Percentiles rank a stretch among this genome's conserved stretches.
Evolutionary conservation across 2,113 vertebrate genomes (phyloP).

Genomic region (Mormyrus lacerda): DNA sequence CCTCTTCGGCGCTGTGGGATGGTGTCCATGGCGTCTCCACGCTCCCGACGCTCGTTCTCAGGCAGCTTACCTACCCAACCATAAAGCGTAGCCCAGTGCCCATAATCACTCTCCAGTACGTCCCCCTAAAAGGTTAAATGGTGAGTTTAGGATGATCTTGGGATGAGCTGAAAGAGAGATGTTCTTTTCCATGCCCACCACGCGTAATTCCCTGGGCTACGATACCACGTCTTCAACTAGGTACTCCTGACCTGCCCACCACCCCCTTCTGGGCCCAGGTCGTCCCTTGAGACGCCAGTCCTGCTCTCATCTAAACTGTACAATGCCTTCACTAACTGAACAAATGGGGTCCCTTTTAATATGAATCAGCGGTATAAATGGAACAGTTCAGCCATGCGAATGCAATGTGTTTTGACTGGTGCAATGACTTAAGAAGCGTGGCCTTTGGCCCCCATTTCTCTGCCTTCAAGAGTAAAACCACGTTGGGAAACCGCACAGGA

Average conservation of each 20-base stretch:
- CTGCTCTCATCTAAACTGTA: background rate
- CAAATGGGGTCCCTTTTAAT: background rate
- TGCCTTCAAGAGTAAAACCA: background rate
- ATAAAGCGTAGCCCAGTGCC: constrained; percentile 35
- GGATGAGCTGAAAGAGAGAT: background rate
- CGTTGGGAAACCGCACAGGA: background rate
- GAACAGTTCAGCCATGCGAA: background rate
- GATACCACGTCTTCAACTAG: background rate
- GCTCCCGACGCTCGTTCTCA: background rate
- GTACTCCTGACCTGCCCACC: background rate
- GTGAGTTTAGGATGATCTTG: background rate
- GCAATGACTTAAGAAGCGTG: background rate
- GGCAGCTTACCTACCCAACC: constrained; percentile 33
- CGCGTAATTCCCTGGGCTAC: background rate
- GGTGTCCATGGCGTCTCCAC: constrained; percentile 15
- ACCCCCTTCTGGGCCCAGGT: background rate
- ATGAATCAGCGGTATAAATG: background rate
- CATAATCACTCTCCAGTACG: constrained; percentile 65
- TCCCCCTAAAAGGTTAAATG: background rate
- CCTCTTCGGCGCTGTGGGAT: constrained; percentile 41
- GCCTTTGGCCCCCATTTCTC: background rate
- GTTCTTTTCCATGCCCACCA: background rate
- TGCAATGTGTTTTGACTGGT: background rate
- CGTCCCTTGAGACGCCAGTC: background rate
- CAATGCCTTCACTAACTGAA: background rate